Conservation (phyloP, 30 jellyfish, hydroid and myxozoan species). For the Nemopilema nomurai region DNA sequence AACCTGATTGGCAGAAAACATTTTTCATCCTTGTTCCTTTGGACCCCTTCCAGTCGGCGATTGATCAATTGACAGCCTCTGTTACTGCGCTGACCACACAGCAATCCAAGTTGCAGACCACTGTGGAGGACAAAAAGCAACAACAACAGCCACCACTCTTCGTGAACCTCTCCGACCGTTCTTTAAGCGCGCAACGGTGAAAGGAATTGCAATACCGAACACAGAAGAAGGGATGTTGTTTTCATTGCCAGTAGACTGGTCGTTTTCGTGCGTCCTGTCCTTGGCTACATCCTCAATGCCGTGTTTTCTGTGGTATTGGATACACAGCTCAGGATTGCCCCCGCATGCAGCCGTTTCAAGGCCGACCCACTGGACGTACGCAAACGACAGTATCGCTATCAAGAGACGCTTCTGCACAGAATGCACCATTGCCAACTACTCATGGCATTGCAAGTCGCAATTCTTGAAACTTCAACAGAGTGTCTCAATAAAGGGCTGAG, state of each 20-base stretch:
- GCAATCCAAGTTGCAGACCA: conserved; percentile 12
- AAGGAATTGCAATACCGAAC: not conserved
- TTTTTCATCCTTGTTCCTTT: too few relatives aligned
- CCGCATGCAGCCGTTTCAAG: not conserved
- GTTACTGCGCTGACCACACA: conserved; percentile 17
- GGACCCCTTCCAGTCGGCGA: not conserved
- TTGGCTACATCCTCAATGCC: not conserved
- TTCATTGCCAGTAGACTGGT: not conserved
- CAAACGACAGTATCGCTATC: not conserved
- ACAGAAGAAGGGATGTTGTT: not conserved
- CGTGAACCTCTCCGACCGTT: not conserved
- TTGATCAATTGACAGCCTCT: conserved; percentile 9
- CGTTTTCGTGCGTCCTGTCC: conserved; percentile 1
- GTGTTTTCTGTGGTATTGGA: not conserved
- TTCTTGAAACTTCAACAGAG: conserved; percentile 64
- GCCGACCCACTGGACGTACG: not conserved
- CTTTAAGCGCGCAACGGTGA: not conserved
- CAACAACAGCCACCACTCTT: not conserved
- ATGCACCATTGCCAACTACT: not conserved
- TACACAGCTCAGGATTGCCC: conserved; percentile 3
- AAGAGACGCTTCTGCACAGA: conserved; percentile 3
- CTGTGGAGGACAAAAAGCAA: conserved; percentile 10
- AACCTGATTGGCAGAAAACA: too few relatives aligned
- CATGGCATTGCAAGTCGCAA: conserved; percentile 1
- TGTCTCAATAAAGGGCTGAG: conserved; percentile 54